These are phyloP conservation scores for Paracyclopina nana DNA, from an alignment of 1,140 invertebrate species.

Conservation along the genomic window DNA sequence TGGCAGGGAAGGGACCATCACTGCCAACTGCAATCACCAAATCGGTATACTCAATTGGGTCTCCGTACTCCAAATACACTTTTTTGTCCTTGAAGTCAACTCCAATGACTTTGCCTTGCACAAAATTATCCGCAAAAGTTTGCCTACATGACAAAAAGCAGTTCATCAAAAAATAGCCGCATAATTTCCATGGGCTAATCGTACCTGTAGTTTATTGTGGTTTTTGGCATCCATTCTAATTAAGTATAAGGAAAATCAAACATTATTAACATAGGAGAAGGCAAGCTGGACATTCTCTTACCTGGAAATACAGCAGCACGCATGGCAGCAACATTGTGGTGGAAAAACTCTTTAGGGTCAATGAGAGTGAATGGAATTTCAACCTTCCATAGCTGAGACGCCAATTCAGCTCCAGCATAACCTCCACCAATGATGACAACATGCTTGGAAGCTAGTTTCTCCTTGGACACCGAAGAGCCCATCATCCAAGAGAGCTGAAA, in stretches of 20 bases:
- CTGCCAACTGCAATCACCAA: slow-evolving; percentile 2
- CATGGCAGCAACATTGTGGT: slow-evolving; percentile 4
- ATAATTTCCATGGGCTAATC: too few species aligned
- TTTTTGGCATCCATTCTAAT: too few species aligned
- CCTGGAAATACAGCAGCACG: slow-evolving; percentile 3
- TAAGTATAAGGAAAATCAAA: too few species aligned
- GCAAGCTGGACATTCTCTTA: neutral
- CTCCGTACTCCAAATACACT: neutral
- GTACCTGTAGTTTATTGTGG: too few species aligned
- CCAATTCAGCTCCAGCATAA: neutral
- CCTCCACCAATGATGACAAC: slow-evolving; percentile 7
- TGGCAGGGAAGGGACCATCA: slow-evolving; percentile 5
- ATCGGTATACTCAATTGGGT: neutral
- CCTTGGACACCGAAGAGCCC: too few species aligned
- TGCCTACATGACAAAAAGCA: too few species aligned
- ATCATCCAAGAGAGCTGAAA: too few species aligned
- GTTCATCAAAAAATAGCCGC: too few species aligned
- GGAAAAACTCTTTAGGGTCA: slow-evolving; percentile 12
- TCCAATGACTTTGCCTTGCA: slow-evolving; percentile 6
- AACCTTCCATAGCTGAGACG: neutral
- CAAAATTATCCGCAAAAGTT: slow-evolving; percentile 5
- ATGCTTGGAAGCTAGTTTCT: too few species aligned
- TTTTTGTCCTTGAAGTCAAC: slow-evolving; percentile 1
- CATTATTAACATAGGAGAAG: too few species aligned
- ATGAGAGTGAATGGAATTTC: slow-evolving; percentile 8